Evolutionary conservation across 2,797 vertebrate genomes (phyloP), one percentile per base, ranked within the genome.

Genomic region (Arremon brunneinucha): DNA sequence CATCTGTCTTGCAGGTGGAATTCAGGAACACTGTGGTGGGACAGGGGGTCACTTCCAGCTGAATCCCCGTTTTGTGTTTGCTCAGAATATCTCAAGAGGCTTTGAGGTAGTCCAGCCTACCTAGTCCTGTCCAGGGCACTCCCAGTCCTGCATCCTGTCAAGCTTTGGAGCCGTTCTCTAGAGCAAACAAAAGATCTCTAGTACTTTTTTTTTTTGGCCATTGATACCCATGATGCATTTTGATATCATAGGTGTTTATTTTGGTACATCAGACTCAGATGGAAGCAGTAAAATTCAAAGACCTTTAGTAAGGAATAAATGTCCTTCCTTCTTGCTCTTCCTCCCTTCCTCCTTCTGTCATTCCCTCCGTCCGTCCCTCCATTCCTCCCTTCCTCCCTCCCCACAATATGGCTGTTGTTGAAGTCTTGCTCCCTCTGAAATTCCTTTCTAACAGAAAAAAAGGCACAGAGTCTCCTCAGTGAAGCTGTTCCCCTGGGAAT

Each of bases 321-420:
- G 20, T 7, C 63, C 18, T 60, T 39, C 26, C 16, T 56, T 27
- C 23, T 15, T 63, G 9, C 49, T 37, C 41, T 47, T 64, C 27
- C 5, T 49, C 11, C 14, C 9, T 28, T 56, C 39, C 15, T 68
- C 37, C 34, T 67, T 76, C 34, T 7, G 3, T 56, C 44, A 21
- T 34, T 52, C 17, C 24, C 18, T 59, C 8, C 2, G 0, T 50
- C 27, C 1, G 0, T 59, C 12, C 18, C 21, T 50, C 22, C 1
- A 0, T 59, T 12, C 18, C 17, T 57, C 6, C 22, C 5, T 67
- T 16, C 39, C 34, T 50, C 9, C 20, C n/a, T 52, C 7, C 8
- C 19, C 16, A 13, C 12, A 35, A 14, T 30, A 22, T 17, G 9
- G 7, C 50, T 68, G 35, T 55, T 26, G 30, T 53, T 89, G 63